Evolutionary conservation across 1,140 invertebrate genomes (phyloP).

Genomic region (Potamilus streckersoni): DNA sequence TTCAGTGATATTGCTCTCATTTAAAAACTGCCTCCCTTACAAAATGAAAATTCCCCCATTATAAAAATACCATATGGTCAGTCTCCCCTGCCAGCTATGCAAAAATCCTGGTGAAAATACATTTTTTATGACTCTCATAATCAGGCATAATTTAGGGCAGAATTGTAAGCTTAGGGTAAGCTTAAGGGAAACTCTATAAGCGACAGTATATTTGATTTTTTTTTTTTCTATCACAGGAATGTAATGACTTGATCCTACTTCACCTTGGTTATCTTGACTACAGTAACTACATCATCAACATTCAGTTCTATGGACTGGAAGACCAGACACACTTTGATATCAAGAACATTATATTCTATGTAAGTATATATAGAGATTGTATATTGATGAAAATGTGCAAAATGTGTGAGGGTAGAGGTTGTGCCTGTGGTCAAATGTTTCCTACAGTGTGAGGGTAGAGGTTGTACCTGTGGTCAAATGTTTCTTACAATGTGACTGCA

Average conservation of each 20-base stretch:
- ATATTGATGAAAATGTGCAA: too few species aligned
- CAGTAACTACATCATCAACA: conserved; percentile 86
- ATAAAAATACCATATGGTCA: too few species aligned
- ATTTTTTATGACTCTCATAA: too few species aligned
- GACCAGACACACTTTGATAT: conserved; percentile 77
- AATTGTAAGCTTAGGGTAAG: neutral
- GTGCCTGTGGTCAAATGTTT: neutral
- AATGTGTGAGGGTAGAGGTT: neutral
- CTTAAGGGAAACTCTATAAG: neutral
- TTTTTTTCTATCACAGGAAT: conserved; percentile 72
- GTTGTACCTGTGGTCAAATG: too few species aligned
- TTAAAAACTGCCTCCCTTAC: too few species aligned
- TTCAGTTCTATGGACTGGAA: conserved; percentile 86
- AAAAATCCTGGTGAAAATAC: too few species aligned
- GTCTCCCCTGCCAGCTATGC: too few species aligned
- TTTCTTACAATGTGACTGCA: too few species aligned
- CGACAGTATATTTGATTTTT: neutral
- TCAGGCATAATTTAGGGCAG: too few species aligned
- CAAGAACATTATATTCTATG: conserved; percentile 87
- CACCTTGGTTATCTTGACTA: conserved; percentile 93
- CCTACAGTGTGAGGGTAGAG: neutral
- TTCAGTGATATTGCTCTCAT: too few species aligned
- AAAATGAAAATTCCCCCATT: too few species aligned
- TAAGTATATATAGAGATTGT: conserved; percentile 73
- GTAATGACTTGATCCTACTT: conserved; percentile 88